Conservation (phyloP, 2,888 invertebrate genomes). For the Synanthedon andrenaeformis region DNA sequence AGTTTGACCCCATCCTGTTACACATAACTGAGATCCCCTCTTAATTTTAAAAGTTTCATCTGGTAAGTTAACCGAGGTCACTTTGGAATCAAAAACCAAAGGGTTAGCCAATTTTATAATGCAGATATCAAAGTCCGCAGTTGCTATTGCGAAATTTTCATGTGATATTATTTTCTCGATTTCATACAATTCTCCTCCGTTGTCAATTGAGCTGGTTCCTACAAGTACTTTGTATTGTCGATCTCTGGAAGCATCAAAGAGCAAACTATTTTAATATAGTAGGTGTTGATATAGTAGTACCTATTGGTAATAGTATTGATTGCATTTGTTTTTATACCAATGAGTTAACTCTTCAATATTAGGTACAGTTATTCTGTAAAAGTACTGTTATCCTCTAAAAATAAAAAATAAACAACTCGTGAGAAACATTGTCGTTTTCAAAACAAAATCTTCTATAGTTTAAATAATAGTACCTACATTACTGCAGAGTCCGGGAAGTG, state of each 20-base stretch:
- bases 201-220: constrained; percentile 16
- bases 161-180: constrained; percentile 1
- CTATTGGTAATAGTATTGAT: too few species aligned
- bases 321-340: too few species aligned
- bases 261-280: background rate
- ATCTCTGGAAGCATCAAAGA: background rate
- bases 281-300: too few species aligned
- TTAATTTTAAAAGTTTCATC: constrained; percentile 1
- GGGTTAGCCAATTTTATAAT: constrained; percentile 7
- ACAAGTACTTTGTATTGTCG: constrained; percentile 17
- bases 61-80: constrained; percentile 5
- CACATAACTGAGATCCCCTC: constrained; percentile 1
- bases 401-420: too few species aligned
- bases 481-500: too few species aligned
- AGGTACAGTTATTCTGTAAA: too few species aligned
- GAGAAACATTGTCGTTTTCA: too few species aligned
- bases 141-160: background rate
- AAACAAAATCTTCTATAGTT: too few species aligned
- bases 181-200: constrained; percentile 17
- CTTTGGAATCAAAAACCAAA: constrained; percentile 8
- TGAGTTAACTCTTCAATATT: too few species aligned
- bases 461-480: too few species aligned
- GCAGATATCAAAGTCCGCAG: constrained; percentile 3
- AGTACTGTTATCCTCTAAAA: too few species aligned
- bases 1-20: constrained; percentile 10